A percentile compares a stretch with the other conserved stretches of the same genome.
Evolutionary conservation across 2,797 vertebrate genomes (phyloP).

Genomic region (Streptopelia turtur): DNA sequence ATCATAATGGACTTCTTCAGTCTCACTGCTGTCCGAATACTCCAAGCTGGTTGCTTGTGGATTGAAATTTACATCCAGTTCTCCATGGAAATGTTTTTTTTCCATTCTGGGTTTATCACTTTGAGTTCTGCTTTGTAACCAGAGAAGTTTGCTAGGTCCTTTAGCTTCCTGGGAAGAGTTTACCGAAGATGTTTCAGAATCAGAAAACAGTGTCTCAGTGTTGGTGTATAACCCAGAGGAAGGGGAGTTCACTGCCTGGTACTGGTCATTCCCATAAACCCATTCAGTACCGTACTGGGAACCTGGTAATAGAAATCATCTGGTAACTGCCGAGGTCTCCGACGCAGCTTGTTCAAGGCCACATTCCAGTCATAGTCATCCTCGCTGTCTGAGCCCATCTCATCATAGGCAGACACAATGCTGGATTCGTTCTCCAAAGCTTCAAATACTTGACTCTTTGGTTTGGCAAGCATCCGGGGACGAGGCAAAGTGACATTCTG

Average conservation of each 20-base stretch:
- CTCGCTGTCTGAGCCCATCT: slow-evolving; percentile 88
- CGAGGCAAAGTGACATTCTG: slow-evolving; percentile 83
- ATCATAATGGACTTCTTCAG: slow-evolving; percentile 82
- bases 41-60: slow-evolving; percentile 81
- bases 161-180: slow-evolving; percentile 78
- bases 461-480: slow-evolving; percentile 86
- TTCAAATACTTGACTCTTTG: slow-evolving; percentile 87
- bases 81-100: slow-evolving; percentile 64
- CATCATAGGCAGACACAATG: slow-evolving; percentile 88
- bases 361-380: slow-evolving; percentile 81
- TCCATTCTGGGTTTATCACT: slow-evolving; percentile 68
- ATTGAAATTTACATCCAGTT: slow-evolving; percentile 95
- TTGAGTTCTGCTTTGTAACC: slow-evolving; percentile 77
- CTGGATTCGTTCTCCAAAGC: slow-evolving; percentile 88
- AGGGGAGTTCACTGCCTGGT: slow-evolving; percentile 83
- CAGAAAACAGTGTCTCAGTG: slow-evolving; percentile 88
- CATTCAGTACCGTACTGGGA: slow-evolving; percentile 83
- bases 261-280: slow-evolving; percentile 79
- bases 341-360: slow-evolving; percentile 71
- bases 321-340: slow-evolving; percentile 71
- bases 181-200: slow-evolving; percentile 89
- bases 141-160: slow-evolving; percentile 70
- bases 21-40: slow-evolving; percentile 89
- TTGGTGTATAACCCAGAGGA: slow-evolving; percentile 87
- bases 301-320: slow-evolving; percentile 81